Conservation (phyloP, 2,113 vertebrate genomes). For the Pluvianellus socialis region DNA sequence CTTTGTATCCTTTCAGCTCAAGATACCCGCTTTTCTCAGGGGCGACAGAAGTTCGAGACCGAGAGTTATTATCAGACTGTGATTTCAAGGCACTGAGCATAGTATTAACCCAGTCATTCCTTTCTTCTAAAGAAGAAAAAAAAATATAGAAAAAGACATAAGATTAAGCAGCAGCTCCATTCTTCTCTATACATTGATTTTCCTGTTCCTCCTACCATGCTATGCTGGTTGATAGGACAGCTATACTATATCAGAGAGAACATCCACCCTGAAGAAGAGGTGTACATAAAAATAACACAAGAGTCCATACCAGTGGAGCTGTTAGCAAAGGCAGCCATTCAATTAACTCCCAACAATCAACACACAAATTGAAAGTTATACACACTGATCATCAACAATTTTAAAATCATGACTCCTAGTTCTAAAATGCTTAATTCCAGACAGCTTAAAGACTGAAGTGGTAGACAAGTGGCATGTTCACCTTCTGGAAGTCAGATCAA, state of each 20-base stretch:
- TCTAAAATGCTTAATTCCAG: background rate
- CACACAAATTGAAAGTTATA: background rate
- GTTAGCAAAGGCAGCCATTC: background rate
- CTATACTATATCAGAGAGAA: background rate
- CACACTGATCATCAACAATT: background rate
- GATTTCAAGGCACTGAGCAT: conserved; percentile 81
- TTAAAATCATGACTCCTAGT: background rate
- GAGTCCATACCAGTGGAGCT: background rate
- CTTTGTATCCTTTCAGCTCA: conserved; percentile 93
- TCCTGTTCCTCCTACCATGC: background rate
- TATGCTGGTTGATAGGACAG: background rate
- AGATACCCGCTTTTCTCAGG: conserved; percentile 87
- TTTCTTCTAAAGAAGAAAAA: conserved; percentile 80
- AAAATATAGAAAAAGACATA: background rate
- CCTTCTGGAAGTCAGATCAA: background rate
- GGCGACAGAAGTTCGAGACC: conserved; percentile 60
- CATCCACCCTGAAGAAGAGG: background rate
- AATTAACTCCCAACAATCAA: background rate
- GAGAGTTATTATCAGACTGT: conserved; percentile 65
- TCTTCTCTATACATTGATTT: background rate
- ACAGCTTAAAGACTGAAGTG: background rate
- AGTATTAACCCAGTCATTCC: conserved; percentile 89
- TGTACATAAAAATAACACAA: background rate
- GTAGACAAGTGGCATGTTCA: background rate
- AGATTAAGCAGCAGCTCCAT: background rate